These are phyloP conservation scores for Drosophila paramelanica DNA, from an alignment of 2,888 invertebrate species.

Conservation along the genomic window DNA sequence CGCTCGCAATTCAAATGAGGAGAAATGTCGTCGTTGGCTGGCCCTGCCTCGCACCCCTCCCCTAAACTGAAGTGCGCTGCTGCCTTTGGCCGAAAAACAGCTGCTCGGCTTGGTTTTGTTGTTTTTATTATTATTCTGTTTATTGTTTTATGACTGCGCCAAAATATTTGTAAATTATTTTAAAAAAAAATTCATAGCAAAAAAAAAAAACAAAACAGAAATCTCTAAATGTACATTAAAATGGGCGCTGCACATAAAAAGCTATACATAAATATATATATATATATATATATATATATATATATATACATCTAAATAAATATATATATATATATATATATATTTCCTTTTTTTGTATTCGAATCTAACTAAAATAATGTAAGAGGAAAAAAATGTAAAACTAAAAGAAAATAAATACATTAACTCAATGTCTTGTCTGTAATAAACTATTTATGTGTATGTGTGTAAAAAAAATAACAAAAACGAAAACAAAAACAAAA, in stretches of 20 bases:
- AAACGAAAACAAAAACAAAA: conserved; percentile 39
- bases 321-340: conserved; percentile 20
- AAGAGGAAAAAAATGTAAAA: conserved; percentile 29
- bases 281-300: conserved; percentile 28
- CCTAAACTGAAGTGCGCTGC: conserved; percentile 40
- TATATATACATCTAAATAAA: conserved; percentile 25
- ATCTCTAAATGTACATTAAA: conserved; percentile 58
- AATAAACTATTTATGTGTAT: conserved; percentile 71
- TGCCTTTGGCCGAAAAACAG: conserved; percentile 55
- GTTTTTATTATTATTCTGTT: conserved; percentile 70
- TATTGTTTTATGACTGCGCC: conserved; percentile 67
- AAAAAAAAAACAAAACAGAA: conserved; percentile 37
- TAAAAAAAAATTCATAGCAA: conserved; percentile 50
- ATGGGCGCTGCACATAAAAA: conserved; percentile 65
- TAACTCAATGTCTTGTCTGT: conserved; percentile 54
- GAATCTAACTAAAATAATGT: conserved; percentile 39
- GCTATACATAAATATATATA: conserved; percentile 37
- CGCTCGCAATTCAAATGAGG: conserved; percentile 49
- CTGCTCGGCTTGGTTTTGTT: conserved; percentile 66
- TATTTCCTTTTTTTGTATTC: conserved; percentile 43
- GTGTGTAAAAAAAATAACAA: conserved; percentile 61
- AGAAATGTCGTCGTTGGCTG: conserved; percentile 51
- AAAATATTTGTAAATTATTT: conserved; percentile 77
- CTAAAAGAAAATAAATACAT: conserved; percentile 37
- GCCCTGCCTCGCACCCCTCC: conserved; percentile 26